Evolutionary conservation across 2,888 invertebrate species (phyloP), one percentile per base, ranked within the genome.

Genomic region (Lepidocyrtinus sp.): DNA sequence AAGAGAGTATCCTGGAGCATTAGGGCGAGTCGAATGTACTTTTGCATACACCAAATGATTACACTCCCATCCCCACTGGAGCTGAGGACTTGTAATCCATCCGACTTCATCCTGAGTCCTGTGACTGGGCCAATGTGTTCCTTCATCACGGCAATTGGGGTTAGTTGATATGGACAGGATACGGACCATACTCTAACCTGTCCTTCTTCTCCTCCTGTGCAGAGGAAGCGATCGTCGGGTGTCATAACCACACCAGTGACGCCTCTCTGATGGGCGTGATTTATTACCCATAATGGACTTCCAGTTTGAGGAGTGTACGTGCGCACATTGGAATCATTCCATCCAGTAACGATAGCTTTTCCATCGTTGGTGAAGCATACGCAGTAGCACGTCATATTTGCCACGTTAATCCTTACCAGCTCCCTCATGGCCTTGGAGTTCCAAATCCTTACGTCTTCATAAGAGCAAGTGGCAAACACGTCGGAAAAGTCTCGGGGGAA

Each of bases 1-100:
- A 86, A 85, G 1, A 86, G 81, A 2, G 86, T 86, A 62, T 86
- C 86, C 67, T 85, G 84, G 0, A 86, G 71, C 59, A 86, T 82
- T n/a, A 86, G 55, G 1, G 85, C 81, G 64, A 80, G 67, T 22
- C 86, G 70, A n/a, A 83, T 74, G 59, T 87, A 89, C 90, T 88
- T 95, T 95, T 91, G 89, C 21, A 97, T 90, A 88, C 97, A 95
- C 98, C 98, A 98, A 82, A 98, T 93, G 85, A 98, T 96, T 88
- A 96, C 96, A 1, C 96, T 95, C 12, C 98, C 97, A 89, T 98
- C 98, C 0, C 94, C 94, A 62, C 96, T 95, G 0, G 97, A 94
- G 87, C 96, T 96, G 17, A 96, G 94, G 0, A 96, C 95, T 88
- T 96, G 95, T 0, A 91, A 92, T 87, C 96, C 93, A 87, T 93